phyloP scores from a whole-genome alignment of 2,888 invertebrate species.

The Furcula furcula region DNA sequence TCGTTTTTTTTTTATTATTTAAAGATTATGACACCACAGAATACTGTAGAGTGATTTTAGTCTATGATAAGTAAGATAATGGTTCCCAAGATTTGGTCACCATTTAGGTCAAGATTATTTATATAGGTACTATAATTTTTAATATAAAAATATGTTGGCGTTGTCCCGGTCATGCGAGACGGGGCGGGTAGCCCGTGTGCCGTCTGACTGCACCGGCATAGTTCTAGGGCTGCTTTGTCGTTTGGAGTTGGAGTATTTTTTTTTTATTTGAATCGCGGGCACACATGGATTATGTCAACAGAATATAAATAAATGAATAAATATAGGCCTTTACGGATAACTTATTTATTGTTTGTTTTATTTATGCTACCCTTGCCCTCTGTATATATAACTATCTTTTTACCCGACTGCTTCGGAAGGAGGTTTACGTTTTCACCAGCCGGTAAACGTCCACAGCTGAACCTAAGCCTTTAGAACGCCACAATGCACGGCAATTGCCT shows the following conservation, averaged over 20 bases:
- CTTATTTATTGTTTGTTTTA: slow-evolving; percentile 40
- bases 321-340: slow-evolving; percentile 73
- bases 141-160: neutral
- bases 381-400: too few species aligned
- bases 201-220: neutral
- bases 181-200: neutral
- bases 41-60: neutral
- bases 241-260: slow-evolving; percentile 1
- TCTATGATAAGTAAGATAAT: neutral
- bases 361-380: slow-evolving; percentile 4
- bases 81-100: neutral
- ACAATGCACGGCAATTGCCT: too few species aligned
- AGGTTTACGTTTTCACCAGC: too few species aligned
- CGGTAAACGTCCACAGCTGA: too few species aligned
- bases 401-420: too few species aligned
- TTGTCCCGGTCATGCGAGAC: neutral
- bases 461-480: too few species aligned
- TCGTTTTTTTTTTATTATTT: too few species aligned
- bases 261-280: slow-evolving; percentile 27
- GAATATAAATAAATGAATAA: slow-evolving; percentile 60
- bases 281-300: slow-evolving; percentile 51
- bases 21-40: too few species aligned
- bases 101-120: slow-evolving; percentile 3
- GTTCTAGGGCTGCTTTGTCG: neutral
- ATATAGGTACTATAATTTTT: slow-evolving; percentile 1